Conservation (phyloP, 2,797 vertebrate genomes). For the Amniataba percoides region DNA sequence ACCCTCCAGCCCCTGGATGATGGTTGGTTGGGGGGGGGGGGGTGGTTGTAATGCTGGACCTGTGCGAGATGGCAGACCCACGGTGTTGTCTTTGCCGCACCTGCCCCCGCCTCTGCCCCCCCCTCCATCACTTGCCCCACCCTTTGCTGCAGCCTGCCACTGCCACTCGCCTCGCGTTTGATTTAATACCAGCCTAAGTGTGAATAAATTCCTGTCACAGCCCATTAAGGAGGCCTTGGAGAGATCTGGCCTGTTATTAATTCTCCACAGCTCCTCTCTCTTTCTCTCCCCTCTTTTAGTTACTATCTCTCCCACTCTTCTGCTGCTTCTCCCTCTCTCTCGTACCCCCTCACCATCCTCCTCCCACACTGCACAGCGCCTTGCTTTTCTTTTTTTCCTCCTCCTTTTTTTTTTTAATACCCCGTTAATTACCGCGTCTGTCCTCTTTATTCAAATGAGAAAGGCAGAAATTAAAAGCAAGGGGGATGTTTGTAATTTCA, state of each 20-base stretch:
- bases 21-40: slow-evolving; percentile 22
- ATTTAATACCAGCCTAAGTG: slow-evolving; percentile 89
- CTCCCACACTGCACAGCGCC: slow-evolving; percentile 50
- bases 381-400: slow-evolving; percentile 43
- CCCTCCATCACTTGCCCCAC: slow-evolving; percentile 20
- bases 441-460: slow-evolving; percentile 87
- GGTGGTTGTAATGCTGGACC: slow-evolving; percentile 46
- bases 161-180: slow-evolving; percentile 81
- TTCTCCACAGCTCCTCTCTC: slow-evolving; percentile 84
- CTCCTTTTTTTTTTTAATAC: slow-evolving; percentile 76
- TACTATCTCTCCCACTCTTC: slow-evolving; percentile 68
- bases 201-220: slow-evolving; percentile 91
- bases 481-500: slow-evolving; percentile 81
- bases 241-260: slow-evolving; percentile 88
- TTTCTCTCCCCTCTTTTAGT: slow-evolving; percentile 69
- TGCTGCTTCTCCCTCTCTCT: slow-evolving; percentile 31
- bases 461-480: slow-evolving; percentile 83
- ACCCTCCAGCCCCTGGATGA: slow-evolving; percentile 47
- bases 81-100: slow-evolving; percentile 31
- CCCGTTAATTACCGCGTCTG: slow-evolving; percentile 85
- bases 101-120: slow-evolving; percentile 16
- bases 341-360: slow-evolving; percentile 35
- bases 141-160: slow-evolving; percentile 75
- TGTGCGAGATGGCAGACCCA: slow-evolving; percentile 50
- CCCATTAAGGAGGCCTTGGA: slow-evolving; percentile 89